Conservation (phyloP, 2,888 invertebrate species). For the Falcaria lacertinaria region DNA sequence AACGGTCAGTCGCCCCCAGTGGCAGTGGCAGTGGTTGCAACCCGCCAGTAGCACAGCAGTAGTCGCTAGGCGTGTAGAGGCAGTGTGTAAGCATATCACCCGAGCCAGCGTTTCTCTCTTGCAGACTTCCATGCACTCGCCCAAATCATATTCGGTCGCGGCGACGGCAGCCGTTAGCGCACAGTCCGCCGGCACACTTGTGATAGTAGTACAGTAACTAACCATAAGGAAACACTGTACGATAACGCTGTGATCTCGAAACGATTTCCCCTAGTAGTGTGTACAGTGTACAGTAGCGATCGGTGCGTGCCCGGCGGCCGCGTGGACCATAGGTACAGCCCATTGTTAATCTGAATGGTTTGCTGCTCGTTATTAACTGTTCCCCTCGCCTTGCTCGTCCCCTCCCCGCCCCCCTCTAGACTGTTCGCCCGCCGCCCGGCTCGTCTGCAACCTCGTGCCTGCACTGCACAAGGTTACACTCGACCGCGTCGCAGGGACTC, state of each 20-base stretch:
- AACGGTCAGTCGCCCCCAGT: background rate
- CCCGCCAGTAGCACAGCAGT: conserved; percentile 3
- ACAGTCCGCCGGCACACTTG: conserved; percentile 49
- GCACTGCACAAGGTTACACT: conserved; percentile 32
- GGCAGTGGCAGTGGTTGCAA: no score
- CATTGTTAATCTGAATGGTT: conserved; percentile 71
- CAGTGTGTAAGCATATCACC: conserved; percentile 33
- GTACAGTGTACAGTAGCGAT: no score
- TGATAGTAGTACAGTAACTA: conserved; percentile 59
- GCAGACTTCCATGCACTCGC: conserved; percentile 89
- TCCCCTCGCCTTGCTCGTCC: conserved; percentile 58
- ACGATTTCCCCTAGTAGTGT: conserved; percentile 61
- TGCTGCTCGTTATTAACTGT: conserved; percentile 77
- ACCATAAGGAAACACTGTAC: conserved; percentile 63
- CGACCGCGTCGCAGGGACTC: conserved; percentile 31
- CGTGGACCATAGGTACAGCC: conserved; percentile 63
- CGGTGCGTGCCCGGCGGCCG: conserved; percentile 16
- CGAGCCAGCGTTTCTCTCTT: conserved; percentile 76
- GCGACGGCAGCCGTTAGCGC: conserved; percentile 80
- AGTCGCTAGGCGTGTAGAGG: background rate
- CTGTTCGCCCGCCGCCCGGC: conserved; percentile 27
- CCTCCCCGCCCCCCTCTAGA: conserved; percentile 24
- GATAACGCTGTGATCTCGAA: conserved; percentile 69
- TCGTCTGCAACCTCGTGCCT: conserved; percentile 39
- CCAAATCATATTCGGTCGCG: conserved; percentile 84